These are phyloP conservation scores for Tringa solitaria DNA, from an alignment of 2,113 vertebrate species.

Conservation along the genomic window DNA sequence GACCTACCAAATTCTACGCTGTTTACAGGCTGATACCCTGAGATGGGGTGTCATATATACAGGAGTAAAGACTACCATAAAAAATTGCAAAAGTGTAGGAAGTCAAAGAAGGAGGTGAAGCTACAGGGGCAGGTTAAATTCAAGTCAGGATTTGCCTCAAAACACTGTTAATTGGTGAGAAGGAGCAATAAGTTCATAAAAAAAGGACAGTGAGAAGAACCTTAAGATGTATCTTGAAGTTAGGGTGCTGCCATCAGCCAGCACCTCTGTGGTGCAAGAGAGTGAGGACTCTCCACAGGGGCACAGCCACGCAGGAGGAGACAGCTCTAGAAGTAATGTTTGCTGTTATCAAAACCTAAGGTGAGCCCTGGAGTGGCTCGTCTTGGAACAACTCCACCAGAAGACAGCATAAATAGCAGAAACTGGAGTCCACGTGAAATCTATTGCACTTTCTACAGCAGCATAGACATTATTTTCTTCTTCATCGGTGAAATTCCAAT, in stretches of 20 bases:
- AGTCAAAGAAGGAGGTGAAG: neutral
- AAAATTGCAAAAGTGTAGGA: neutral
- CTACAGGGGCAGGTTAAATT: neutral
- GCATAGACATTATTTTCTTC: neutral
- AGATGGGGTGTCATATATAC: neutral
- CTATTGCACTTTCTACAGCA: neutral
- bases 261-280: neutral
- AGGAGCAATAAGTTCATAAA: neutral
- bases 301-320: neutral
- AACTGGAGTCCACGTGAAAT: neutral
- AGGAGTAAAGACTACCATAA: neutral
- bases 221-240: neutral
- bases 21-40: neutral
- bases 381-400: neutral
- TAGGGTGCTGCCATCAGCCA: neutral
- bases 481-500: neutral
- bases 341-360: neutral
- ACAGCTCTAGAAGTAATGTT: neutral
- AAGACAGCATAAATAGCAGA: neutral
- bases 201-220: neutral
- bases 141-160: neutral
- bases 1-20: neutral
- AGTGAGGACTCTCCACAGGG: neutral
- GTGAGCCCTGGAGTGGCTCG: neutral
- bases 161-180: neutral